Percentiles rank a stretch among this genome's conserved stretches.
Conservation (phyloP, 2,797 vertebrate genomes). For the Catamblyrhynchus diadema region DNA sequence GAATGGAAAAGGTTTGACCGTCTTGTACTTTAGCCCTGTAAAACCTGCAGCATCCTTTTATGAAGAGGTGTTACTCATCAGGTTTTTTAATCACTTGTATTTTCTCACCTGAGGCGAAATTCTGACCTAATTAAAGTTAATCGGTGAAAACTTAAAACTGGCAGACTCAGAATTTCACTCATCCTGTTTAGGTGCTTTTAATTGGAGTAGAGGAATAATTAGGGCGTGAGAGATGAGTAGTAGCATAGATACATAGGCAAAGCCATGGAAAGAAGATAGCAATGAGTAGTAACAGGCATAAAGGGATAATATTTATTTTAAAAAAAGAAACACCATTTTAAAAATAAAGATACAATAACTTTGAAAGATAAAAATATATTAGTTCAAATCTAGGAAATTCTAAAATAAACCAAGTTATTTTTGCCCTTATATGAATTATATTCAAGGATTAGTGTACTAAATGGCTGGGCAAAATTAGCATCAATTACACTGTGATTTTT, state of each 20-base stretch:
- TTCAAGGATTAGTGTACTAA: neutral
- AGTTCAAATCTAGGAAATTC: neutral
- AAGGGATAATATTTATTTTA: neutral
- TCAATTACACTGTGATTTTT: neutral
- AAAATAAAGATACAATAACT: neutral
- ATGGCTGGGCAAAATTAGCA: neutral
- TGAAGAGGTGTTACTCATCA: neutral
- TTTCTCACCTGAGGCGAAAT: neutral
- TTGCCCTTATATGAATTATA: neutral
- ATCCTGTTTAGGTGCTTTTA: neutral
- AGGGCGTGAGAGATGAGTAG: neutral
- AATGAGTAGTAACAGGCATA: neutral
- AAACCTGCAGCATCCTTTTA: neutral
- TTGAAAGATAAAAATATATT: neutral
- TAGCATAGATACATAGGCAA: neutral
- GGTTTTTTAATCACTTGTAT: neutral
- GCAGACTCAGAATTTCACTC: neutral
- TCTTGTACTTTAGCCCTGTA: neutral
- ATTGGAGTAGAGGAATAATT: neutral
- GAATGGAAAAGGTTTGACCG: neutral
- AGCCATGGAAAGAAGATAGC: neutral
- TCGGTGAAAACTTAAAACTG: neutral
- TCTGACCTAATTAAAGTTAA: conserved; percentile 10
- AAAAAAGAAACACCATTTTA: neutral
- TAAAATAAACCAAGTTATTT: neutral